These are phyloP conservation scores for Paedocypris sp. DNA, from an alignment of 2,113 vertebrate genomes.

Conservation along the genomic window DNA sequence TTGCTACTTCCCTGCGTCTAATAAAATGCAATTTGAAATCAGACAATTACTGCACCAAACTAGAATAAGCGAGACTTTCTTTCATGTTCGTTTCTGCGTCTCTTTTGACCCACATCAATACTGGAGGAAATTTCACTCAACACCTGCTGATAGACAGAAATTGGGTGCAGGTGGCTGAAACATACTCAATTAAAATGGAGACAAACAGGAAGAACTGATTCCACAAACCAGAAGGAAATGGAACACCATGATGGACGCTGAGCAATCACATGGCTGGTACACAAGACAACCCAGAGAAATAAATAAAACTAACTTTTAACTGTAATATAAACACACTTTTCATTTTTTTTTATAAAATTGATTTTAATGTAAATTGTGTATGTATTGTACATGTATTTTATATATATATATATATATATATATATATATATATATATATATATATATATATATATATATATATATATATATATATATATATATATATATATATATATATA, in stretches of 20 bases:
- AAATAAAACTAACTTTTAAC: too few species aligned
- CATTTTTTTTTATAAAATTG: background rate
- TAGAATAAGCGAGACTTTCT: too few species aligned
- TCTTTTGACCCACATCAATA: background rate
- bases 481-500: too few species aligned
- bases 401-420: too few species aligned
- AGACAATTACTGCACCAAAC: too few species aligned
- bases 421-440: too few species aligned
- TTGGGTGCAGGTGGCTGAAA: conserved; percentile 13
- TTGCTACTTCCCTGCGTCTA: too few species aligned
- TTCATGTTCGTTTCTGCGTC: background rate
- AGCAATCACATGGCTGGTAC: background rate
- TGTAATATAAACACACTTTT: too few species aligned
- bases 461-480: too few species aligned
- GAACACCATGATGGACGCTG: background rate
- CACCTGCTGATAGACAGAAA: conserved; percentile 8
- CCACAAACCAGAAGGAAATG: background rate
- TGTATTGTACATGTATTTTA: background rate
- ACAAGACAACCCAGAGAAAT: too few species aligned
- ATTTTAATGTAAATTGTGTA: background rate
- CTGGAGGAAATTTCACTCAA: conserved; percentile 8
- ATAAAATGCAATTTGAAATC: too few species aligned
- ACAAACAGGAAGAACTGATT: conserved; percentile 7
- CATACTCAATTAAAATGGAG: conserved; percentile 12
- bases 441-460: too few species aligned